Conservation (phyloP, 1,140 invertebrate species). For the Saccostrea echinata region DNA sequence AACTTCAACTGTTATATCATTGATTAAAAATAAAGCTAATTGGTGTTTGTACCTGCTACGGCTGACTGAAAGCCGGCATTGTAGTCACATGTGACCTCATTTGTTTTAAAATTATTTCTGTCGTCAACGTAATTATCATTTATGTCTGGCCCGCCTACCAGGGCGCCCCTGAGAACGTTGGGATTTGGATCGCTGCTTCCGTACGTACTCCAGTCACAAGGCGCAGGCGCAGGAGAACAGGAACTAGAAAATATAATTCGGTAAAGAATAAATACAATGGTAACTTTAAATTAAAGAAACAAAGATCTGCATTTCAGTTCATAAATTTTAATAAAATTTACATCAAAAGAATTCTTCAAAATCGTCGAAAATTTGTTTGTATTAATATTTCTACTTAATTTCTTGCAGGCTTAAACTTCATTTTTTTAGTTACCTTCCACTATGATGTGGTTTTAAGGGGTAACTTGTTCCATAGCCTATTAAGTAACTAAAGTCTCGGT, state of each 20-base stretch:
- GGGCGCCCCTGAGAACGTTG: slow-evolving; percentile 66
- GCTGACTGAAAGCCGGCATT: slow-evolving; percentile 75
- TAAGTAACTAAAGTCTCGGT: slow-evolving; percentile 41
- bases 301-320: too few relatives aligned
- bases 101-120: slow-evolving; percentile 68
- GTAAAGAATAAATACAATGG: too few relatives aligned
- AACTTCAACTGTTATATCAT: not conserved
- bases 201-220: slow-evolving; percentile 21
- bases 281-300: too few relatives aligned
- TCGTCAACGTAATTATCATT: slow-evolving; percentile 70
- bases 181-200: slow-evolving; percentile 54
- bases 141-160: slow-evolving; percentile 75
- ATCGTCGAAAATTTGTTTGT: too few relatives aligned
- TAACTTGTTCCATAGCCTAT: slow-evolving; percentile 53
- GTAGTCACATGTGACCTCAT: slow-evolving; percentile 76
- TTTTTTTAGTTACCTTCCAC: slow-evolving; percentile 44
- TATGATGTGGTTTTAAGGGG: slow-evolving; percentile 58
- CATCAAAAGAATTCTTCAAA: too few relatives aligned
- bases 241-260: not conserved
- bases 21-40: not conserved
- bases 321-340: too few relatives aligned
- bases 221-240: not conserved
- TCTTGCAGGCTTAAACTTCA: too few relatives aligned
- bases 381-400: too few relatives aligned
- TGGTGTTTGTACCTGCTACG: slow-evolving; percentile 57